Percentiles rank a stretch among this genome's conserved stretches.
These are phyloP conservation scores for Zeugodacus cucurbitae DNA, from an alignment of 1,140 invertebrate genomes.

Conservation along the genomic window DNA sequence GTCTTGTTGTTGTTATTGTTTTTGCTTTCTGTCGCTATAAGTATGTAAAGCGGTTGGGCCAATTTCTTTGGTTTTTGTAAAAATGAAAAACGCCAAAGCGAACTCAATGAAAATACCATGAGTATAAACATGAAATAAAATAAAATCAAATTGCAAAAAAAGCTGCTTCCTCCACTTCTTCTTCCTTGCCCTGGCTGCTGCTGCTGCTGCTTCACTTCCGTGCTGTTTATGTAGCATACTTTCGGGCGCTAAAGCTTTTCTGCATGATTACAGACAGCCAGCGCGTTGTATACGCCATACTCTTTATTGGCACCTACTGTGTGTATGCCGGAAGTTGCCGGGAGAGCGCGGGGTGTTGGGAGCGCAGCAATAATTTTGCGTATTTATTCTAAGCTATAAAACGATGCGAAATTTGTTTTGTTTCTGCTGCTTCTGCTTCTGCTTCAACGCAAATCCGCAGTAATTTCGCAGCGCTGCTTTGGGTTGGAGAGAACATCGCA, in stretches of 20 bases:
- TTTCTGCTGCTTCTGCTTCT: too few species aligned
- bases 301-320: neutral
- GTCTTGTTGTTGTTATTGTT: neutral
- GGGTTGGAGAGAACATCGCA: neutral
- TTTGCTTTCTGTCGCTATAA: neutral
- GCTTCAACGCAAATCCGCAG: neutral
- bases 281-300: neutral
- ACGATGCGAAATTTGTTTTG: constrained; percentile 13
- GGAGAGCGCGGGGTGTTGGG: neutral
- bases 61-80: neutral
- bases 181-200: neutral
- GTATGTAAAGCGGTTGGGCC: neutral
- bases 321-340: neutral
- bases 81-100: neutral
- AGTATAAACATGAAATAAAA: neutral
- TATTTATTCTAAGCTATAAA: constrained; percentile 33
- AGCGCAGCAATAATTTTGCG: constrained; percentile 6
- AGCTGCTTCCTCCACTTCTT: neutral
- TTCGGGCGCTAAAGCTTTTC: neutral
- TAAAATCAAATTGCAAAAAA: neutral
- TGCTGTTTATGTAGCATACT: neutral
- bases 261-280: neutral
- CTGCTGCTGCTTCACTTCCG: neutral
- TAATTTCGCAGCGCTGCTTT: neutral
- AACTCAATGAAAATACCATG: neutral